Base-by-base conservation (phyloP, 2,113 vertebrate genomes). In the Oreocharis arfaki region DNA sequence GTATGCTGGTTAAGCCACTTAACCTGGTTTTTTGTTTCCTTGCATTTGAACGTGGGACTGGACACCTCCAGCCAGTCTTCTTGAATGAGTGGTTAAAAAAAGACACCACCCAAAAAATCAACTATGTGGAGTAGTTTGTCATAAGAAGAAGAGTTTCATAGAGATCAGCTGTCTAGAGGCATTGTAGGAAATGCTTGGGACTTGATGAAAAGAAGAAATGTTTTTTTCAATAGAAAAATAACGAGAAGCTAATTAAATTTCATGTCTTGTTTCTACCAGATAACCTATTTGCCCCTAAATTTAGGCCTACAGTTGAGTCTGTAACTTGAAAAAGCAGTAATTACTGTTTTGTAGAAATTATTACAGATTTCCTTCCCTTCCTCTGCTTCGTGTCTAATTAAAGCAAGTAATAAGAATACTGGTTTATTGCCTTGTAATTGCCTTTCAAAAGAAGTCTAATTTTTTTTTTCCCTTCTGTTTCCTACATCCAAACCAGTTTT, bases 401-500 rank as follows among this genome's bases (percentile, higher is more conserved):
- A 84, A 91, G 47, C 50, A 76, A 47, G 46, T 85, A 63, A 27
- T 57, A 42, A 68, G 28, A 76, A 80, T 32, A 61, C 20, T 70
- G 10, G 23, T 65, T 67, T 67, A 32, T 41, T 80, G n/a, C 68
- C 10, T 32, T 90, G 69, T 49, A 55, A 63, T 70, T 90, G 13
- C 49, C 11, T 39, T 90, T 93, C 39, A 30, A 76, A 89, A 87
- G 16, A 71, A 39, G 10, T n/a, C 30, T 17, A 5, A 7, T 35
- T 60, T 79, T 90, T 93, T 96, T 87, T 63, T 84, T 65, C 47
- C 42, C 41, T 93, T 86, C 93, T 80, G 28, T 59, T 76, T 86
- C 44, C 32, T 93, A 50, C 15, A 70, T 90, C n/a, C 65, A 94
- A 89, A 82, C 8, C 11, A 20, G 18, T 64, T 96, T 93, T 87